phyloP scores from a whole-genome alignment of 2,888 invertebrate species.

The Scaptomyza reducta region DNA sequence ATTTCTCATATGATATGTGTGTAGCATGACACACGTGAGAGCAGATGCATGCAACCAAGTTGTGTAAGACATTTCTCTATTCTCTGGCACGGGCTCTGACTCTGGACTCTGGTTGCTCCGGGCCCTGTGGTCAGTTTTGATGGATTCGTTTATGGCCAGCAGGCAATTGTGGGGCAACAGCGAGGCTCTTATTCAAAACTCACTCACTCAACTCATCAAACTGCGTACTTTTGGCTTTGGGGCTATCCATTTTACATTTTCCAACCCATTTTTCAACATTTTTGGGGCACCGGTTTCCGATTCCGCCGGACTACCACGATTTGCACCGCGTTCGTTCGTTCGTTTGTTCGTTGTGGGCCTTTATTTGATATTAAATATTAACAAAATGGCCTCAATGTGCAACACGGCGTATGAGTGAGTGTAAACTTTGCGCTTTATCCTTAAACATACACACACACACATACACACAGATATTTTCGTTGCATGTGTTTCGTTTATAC shows the following conservation, averaged over 20 bases:
- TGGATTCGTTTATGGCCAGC: constrained; percentile 58
- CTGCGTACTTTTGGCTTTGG: constrained; percentile 10
- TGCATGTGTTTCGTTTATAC: constrained; percentile 77
- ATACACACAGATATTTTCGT: not conserved
- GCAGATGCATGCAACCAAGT: not conserved
- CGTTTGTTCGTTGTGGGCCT: constrained; percentile 41
- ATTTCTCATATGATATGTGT: constrained; percentile 49
- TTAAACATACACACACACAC: constrained; percentile 55
- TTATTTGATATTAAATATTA: constrained; percentile 82
- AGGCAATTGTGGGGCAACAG: constrained; percentile 5
- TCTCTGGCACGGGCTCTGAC: not conserved
- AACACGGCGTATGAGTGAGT: constrained; percentile 58
- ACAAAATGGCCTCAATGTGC: constrained; percentile 81
- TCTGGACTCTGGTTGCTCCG: not conserved
- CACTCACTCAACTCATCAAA: constrained; percentile 36
- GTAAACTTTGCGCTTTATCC: constrained; percentile 77
- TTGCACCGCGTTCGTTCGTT: constrained; percentile 22
- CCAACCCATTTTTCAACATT: not conserved
- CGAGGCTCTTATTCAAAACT: constrained; percentile 69
- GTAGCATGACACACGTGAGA: constrained; percentile 31
- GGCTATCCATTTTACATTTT: not conserved
- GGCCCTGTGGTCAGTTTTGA: constrained; percentile 64
- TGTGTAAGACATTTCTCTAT: constrained; percentile 1
- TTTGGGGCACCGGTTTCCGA: too few species aligned
- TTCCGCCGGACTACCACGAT: constrained; percentile 45